These are phyloP conservation scores for Rhyzopertha dominica DNA, from an alignment of 1,140 invertebrate species.

Conservation along the genomic window DNA sequence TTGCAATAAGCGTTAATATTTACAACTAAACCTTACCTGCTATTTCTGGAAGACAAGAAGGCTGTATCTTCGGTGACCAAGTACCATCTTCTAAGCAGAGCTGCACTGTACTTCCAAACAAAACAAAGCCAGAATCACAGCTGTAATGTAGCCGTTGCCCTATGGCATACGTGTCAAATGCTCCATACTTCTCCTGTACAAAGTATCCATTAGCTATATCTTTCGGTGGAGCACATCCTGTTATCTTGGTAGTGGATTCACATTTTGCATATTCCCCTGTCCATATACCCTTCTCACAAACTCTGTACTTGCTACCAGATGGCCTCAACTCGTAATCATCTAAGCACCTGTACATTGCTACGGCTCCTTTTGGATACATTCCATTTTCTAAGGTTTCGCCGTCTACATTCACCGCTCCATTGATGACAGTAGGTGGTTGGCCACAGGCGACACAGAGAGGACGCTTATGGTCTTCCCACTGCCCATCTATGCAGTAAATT, in stretches of 20 bases:
- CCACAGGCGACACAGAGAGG: slow-evolving; percentile 30
- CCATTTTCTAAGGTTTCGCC: slow-evolving; percentile 19
- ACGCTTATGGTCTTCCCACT: slow-evolving; percentile 25
- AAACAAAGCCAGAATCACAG: slow-evolving; percentile 45
- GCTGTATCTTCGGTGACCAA: slow-evolving; percentile 45
- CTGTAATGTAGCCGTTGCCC: slow-evolving; percentile 41
- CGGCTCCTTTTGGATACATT: slow-evolving; percentile 31
- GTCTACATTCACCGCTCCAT: slow-evolving; percentile 28
- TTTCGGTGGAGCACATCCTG: slow-evolving; percentile 29
- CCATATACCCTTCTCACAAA: slow-evolving; percentile 43
- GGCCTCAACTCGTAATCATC: slow-evolving; percentile 34
- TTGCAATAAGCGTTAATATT: neutral
- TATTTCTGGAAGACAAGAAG: slow-evolving; percentile 32
- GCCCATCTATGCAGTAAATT: slow-evolving; percentile 29
- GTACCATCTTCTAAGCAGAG: slow-evolving; percentile 44
- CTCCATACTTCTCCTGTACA: slow-evolving; percentile 28
- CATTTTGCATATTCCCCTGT: slow-evolving; percentile 36
- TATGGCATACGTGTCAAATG: slow-evolving; percentile 20
- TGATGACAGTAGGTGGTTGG: slow-evolving; percentile 28
- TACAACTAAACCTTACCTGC: slow-evolving; percentile 13
- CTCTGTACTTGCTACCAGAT: slow-evolving; percentile 30
- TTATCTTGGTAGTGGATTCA: slow-evolving; percentile 20
- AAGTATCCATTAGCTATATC: slow-evolving; percentile 39
- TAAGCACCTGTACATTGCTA: slow-evolving; percentile 39
- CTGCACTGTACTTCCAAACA: slow-evolving; percentile 39